Percentiles rank a stretch among this genome's conserved stretches.
Conservation (phyloP, 2,113 vertebrate species). For the Shinisaurus crocodilurus region DNA sequence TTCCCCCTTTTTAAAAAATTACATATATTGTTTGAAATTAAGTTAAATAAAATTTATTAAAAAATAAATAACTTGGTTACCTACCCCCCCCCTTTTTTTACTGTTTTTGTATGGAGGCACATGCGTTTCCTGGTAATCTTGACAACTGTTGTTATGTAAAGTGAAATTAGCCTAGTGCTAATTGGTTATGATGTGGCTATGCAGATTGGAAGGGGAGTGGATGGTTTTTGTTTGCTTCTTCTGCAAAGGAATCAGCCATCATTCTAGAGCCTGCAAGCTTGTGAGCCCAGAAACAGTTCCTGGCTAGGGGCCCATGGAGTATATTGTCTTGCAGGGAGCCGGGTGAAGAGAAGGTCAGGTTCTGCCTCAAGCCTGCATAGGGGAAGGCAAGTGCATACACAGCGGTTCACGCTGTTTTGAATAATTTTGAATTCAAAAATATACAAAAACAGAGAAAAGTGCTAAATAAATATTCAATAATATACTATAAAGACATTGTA, state of each 20-base stretch:
- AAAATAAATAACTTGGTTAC: too few species aligned
- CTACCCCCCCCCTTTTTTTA: neutral
- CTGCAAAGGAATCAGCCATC: neutral
- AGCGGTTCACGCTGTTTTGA: neutral
- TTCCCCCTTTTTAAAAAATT: too few species aligned
- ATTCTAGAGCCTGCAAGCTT: neutral
- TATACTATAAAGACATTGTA: too few species aligned
- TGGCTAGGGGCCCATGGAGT: neutral
- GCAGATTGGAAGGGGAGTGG: neutral
- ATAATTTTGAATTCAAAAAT: neutral
- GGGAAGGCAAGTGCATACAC: neutral
- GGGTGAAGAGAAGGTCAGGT: neutral
- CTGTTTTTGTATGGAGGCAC: neutral
- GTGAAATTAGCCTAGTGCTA: slow-evolving; percentile 1
- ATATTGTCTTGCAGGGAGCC: neutral
- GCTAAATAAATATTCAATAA: too few species aligned
- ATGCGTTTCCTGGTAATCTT: neutral
- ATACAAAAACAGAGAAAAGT: too few species aligned
- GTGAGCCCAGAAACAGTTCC: neutral
- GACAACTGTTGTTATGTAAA: slow-evolving; percentile 5
- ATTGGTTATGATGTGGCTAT: slow-evolving; percentile 5
- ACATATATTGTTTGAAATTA: too few species aligned
- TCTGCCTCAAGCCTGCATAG: neutral
- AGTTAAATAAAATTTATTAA: too few species aligned
- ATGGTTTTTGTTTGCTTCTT: neutral